Evolutionary conservation across 2,113 vertebrate species (phyloP), one percentile per base, ranked within the genome.

Genomic region (Globicephala melas): DNA sequence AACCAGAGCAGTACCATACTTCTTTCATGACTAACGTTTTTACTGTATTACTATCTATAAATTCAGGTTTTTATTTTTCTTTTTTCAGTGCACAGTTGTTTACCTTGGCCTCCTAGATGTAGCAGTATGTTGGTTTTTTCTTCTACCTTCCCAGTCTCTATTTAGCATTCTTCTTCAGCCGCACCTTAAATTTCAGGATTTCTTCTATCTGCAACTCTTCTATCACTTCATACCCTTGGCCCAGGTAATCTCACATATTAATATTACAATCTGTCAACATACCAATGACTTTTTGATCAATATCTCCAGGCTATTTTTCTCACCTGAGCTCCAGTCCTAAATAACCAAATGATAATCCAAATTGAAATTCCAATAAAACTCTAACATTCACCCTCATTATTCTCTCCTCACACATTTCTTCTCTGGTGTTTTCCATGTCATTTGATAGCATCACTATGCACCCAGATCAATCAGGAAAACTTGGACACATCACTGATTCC

Each of bases 111-210:
- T 82, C 4, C 2, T 67, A 76, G n/a, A 77, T 36, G 2, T 1
- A 33, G 25, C 26, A 21, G 9, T 31, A 26, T 5, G 2, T 2
- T 70, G 0, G 0, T 47, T 89, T 89, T 77, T 4, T 31, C 11
- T 76, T 93, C 5, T 47, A 36, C 1, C 0, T 20, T 3, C 2
- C 0, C 6, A 10, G 11, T 1, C 11, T 38, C 13, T 76, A 55
- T 55, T 90, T 41, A 50, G 13, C 5, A 26, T 70, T 89, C 8
- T 41, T 84, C 9, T 33, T 58, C 26, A n/a, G 8, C 5, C 28
- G 0, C 1, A n/a, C 1, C 26, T 91, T 71, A 63, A 36, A 63
- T 68, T 87, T 83, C 63, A 87, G 2, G 85, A 71, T 92, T 44
- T 81, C 12, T 89, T 60, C 68, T 67, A 38, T n/a, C 4, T 36